Evolutionary conservation across 2,888 invertebrate species (phyloP).

Genomic region (Trissonchulus latispiculum): DNA sequence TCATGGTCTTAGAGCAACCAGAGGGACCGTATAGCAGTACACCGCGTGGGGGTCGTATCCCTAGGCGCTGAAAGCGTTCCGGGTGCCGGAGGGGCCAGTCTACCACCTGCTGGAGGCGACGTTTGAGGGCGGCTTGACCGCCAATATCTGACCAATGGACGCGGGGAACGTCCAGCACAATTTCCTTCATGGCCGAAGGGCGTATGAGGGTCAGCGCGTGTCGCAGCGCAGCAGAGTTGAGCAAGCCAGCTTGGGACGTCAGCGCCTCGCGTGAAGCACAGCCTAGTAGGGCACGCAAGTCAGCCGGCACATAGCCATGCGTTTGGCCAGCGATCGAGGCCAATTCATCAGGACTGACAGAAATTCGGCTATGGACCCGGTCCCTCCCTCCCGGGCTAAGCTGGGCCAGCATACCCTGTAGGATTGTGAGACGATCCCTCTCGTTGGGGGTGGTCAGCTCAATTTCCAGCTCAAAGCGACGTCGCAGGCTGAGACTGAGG

Average conservation of each 20-base stretch:
- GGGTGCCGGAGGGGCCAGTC: slow-evolving; percentile 99
- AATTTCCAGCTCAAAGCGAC: slow-evolving; percentile 33
- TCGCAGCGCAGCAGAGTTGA: not conserved
- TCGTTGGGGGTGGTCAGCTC: slow-evolving; percentile 27
- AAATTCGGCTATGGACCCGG: no score
- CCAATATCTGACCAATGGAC: slow-evolving; percentile 99
- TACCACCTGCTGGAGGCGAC: slow-evolving; percentile 99
- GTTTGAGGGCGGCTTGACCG: slow-evolving; percentile 96
- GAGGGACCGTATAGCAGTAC: slow-evolving; percentile 96
- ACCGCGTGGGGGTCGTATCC: slow-evolving; percentile 92
- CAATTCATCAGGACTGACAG: not conserved
- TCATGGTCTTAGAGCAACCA: slow-evolving; percentile 82
- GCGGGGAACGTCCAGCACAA: slow-evolving; percentile 35
- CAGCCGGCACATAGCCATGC: slow-evolving; percentile 16
- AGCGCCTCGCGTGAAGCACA: not conserved
- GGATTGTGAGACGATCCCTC: slow-evolving; percentile 12
- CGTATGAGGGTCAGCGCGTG: slow-evolving; percentile 26
- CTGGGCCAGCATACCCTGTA: not conserved
- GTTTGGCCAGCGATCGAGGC: slow-evolving; percentile 5
- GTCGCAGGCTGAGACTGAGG: no score
- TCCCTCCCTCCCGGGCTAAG: not conserved
- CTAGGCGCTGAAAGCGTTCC: slow-evolving; percentile 95
- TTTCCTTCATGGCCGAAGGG: slow-evolving; percentile 38
- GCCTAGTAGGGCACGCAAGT: not conserved
- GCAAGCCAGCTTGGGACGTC: not conserved